Evolutionary conservation across 2,113 vertebrate genomes (phyloP).

Genomic region (Elgaria multicarinata): DNA sequence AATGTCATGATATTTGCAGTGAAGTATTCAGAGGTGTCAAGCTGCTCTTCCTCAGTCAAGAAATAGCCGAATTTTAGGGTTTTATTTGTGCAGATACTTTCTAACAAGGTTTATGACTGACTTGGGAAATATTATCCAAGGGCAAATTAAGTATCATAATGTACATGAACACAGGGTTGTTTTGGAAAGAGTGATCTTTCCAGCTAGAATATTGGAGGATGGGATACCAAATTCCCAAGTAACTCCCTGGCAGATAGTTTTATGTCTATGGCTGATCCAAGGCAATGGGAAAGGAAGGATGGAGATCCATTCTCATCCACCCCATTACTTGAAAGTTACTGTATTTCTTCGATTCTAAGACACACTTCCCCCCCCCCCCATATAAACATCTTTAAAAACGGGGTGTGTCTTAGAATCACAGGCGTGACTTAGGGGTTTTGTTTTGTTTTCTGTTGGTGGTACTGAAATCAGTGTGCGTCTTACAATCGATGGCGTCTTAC

Average conservation of each 20-base stretch:
- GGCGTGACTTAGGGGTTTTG: too few relatives aligned
- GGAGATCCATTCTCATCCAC: background rate
- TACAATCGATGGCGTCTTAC: too few relatives aligned
- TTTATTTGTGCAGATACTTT: slow-evolving; percentile 42
- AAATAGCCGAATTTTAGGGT: slow-evolving; percentile 26
- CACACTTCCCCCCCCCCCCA: too few relatives aligned
- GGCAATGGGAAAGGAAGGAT: background rate
- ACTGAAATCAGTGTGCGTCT: too few relatives aligned
- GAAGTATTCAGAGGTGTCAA: slow-evolving; percentile 64
- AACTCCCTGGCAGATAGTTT: background rate
- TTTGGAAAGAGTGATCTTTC: background rate
- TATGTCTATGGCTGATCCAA: background rate
- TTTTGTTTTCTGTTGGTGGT: too few relatives aligned
- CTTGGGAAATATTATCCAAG: background rate
- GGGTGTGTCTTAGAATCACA: too few relatives aligned
- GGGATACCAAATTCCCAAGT: background rate
- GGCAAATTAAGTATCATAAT: background rate
- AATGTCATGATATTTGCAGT: slow-evolving; percentile 74
- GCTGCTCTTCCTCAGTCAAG: slow-evolving; percentile 32
- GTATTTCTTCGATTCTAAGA: too few relatives aligned
- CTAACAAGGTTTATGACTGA: background rate
- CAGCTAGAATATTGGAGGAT: fast-evolving
- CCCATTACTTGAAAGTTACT: background rate
- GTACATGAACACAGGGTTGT: fast-evolving
- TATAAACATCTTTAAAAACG: too few relatives aligned